A percentile compares a stretch with the other conserved stretches of the same genome.
These are phyloP conservation scores for Bubo bubo DNA, from an alignment of 2,113 vertebrate genomes.

Conservation along the genomic window DNA sequence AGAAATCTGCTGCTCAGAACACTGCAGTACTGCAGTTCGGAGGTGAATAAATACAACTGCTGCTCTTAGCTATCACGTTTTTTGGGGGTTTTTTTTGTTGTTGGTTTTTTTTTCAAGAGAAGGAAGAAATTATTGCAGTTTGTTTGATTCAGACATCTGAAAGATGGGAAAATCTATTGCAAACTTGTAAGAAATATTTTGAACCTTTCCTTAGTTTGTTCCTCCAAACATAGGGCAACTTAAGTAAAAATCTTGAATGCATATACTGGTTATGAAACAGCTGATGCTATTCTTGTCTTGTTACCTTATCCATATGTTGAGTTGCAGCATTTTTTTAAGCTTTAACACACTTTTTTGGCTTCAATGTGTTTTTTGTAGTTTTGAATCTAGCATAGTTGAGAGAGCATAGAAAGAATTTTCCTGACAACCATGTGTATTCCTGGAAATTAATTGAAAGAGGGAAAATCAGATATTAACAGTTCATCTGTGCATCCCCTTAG, in stretches of 20 bases:
- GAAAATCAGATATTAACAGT: background rate
- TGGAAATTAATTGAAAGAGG: background rate
- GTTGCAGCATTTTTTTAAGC: background rate
- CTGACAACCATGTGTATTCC: background rate
- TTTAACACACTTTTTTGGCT: background rate
- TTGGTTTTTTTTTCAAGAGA: background rate
- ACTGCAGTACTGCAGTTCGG: background rate
- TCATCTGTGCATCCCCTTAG: background rate
- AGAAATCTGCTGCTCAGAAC: background rate
- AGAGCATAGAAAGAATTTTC: background rate
- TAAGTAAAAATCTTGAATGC: background rate
- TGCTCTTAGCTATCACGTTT: background rate
- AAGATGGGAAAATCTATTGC: background rate
- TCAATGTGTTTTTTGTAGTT: rapidly evolving
- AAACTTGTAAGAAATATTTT: background rate
- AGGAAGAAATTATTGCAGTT: background rate
- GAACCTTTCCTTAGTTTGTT: background rate
- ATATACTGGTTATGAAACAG: background rate
- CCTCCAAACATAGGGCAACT: background rate
- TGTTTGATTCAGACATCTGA: background rate
- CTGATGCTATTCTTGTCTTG: background rate
- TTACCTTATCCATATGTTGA: background rate
- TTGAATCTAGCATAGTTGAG: background rate
- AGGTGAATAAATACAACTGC: background rate
- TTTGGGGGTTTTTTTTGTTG: background rate